A percentile compares a stretch with the other conserved stretches of the same genome.
phyloP scores from a whole-genome alignment of 2,113 vertebrate genomes.

The Cyprinodon tularosa region DNA sequence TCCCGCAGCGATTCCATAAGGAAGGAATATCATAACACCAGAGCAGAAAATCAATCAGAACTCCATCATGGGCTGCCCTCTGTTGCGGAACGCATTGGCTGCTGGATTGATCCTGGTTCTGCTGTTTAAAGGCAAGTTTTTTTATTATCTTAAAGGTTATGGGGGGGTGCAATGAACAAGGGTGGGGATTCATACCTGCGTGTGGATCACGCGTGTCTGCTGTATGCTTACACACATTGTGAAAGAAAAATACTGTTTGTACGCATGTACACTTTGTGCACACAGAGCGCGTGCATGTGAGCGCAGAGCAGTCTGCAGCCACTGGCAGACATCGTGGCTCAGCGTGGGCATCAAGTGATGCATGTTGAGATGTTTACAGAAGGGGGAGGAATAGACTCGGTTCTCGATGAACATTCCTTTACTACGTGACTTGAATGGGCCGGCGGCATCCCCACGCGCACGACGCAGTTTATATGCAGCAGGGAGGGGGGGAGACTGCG shows the following conservation, averaged over 20 bases:
- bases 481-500: neutral
- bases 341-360: slow-evolving; percentile 50
- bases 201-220: slow-evolving; percentile 67
- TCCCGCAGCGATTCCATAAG: slow-evolving; percentile 28
- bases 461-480: slow-evolving; percentile 38
- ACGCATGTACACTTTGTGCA: neutral
- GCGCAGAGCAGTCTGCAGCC: slow-evolving; percentile 55
- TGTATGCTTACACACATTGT: slow-evolving; percentile 35
- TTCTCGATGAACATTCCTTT: slow-evolving; percentile 51
- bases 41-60: slow-evolving; percentile 62
- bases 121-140: slow-evolving; percentile 80
- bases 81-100: slow-evolving; percentile 74
- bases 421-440: slow-evolving; percentile 70
- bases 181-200: slow-evolving; percentile 61
- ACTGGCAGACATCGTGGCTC: slow-evolving; percentile 57
- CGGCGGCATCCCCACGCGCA: slow-evolving; percentile 50
- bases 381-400: slow-evolving; percentile 6
- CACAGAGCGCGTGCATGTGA: slow-evolving; percentile 27
- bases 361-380: slow-evolving; percentile 63
- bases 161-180: slow-evolving; percentile 75
- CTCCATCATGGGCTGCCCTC: slow-evolving; percentile 77
- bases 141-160: slow-evolving; percentile 32
- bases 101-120: slow-evolving; percentile 73
- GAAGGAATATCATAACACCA: slow-evolving; percentile 66
- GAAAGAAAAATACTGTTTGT: slow-evolving; percentile 5